These are phyloP conservation scores for Aphodius granarius DNA, from an alignment of 2,888 invertebrate species.

Conservation along the genomic window DNA sequence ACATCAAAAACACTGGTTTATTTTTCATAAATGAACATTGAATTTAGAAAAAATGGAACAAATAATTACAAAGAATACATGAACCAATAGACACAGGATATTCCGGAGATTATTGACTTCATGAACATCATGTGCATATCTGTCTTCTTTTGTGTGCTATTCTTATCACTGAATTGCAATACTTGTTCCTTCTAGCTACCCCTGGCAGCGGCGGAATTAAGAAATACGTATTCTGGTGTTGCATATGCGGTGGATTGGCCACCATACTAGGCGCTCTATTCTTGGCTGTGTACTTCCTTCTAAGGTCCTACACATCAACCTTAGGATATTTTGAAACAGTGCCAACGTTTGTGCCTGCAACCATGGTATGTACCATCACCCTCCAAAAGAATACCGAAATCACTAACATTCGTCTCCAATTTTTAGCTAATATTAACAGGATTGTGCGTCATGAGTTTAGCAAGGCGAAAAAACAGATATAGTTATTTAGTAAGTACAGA, in stretches of 20 bases:
- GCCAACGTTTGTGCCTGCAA: conserved; percentile 91
- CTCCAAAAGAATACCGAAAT: neutral
- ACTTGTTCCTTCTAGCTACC: conserved; percentile 46
- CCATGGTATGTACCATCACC: conserved; percentile 67
- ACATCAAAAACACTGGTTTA: no score
- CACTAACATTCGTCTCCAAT: neutral
- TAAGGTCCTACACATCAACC: conserved; percentile 77
- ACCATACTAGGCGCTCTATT: conserved; percentile 76
- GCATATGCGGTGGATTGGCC: conserved; percentile 78
- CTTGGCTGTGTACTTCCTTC: conserved; percentile 77
- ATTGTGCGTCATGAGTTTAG: conserved; percentile 82
- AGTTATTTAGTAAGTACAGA: conserved; percentile 83
- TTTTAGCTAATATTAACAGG: conserved; percentile 81
- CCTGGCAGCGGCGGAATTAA: conserved; percentile 60
- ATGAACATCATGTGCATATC: no score
- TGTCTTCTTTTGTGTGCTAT: neutral
- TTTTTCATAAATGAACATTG: no score
- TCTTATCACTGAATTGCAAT: neutral
- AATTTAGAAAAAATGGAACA: no score
- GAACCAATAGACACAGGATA: no score
- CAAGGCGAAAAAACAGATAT: conserved; percentile 80
- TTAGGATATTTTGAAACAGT: conserved; percentile 85
- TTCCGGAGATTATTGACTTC: no score
- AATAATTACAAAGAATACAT: no score
- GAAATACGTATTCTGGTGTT: conserved; percentile 83